These are phyloP conservation scores for Pimpla rufipes DNA, from an alignment of 2,888 invertebrate genomes.

Conservation along the genomic window DNA sequence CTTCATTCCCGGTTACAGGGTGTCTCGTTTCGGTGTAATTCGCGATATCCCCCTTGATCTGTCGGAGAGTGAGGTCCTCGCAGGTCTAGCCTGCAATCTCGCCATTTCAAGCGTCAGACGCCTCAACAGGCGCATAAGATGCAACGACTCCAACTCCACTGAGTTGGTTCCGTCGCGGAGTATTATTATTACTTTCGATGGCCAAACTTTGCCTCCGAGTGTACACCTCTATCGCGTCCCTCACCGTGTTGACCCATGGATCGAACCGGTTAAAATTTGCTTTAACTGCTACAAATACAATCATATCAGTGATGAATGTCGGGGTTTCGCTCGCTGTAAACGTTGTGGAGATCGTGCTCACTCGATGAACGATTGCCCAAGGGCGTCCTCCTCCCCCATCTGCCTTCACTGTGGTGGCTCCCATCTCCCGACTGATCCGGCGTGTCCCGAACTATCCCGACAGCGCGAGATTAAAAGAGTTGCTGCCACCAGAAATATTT, in stretches of 20 bases:
- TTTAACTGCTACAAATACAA: conserved; percentile 17
- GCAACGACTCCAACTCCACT: not conserved
- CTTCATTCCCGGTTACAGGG: conserved; percentile 7
- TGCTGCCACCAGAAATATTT: conserved; percentile 4
- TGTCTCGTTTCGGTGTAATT: conserved; percentile 9
- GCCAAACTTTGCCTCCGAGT: not conserved
- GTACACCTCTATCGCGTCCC: not conserved
- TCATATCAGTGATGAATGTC: conserved; percentile 3
- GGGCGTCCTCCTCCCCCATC: not conserved
- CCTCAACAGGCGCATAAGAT: not conserved
- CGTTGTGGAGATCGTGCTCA: conserved; percentile 3
- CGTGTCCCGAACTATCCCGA: not conserved
- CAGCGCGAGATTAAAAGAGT: not conserved
- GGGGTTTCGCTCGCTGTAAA: not conserved
- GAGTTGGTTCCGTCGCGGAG: not conserved
- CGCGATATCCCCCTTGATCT: not conserved
- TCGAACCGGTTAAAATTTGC: conserved; percentile 17
- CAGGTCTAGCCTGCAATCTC: not conserved
- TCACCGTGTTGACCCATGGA: conserved; percentile 14
- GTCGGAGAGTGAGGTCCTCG: not conserved
- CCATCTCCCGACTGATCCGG: not conserved
- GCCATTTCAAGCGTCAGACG: not conserved
- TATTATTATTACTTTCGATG: conserved; percentile 3
- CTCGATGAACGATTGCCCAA: not conserved
- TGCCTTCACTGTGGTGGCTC: conserved; percentile 7